These are phyloP conservation scores for Stenichneumon culpator DNA, from an alignment of 2,888 invertebrate genomes.

Conservation along the genomic window DNA sequence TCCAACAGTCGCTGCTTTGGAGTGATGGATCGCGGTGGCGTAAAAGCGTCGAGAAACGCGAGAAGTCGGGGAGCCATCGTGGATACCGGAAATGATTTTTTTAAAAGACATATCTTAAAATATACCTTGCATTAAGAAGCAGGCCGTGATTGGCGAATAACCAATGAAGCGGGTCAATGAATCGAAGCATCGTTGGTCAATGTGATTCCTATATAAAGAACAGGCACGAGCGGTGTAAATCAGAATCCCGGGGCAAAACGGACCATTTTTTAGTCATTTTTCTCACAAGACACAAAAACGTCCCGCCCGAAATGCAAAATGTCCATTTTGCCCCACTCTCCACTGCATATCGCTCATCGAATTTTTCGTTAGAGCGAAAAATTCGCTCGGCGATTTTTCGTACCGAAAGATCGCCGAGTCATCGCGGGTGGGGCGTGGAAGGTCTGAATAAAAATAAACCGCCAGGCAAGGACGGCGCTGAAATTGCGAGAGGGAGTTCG, in stretches of 20 bases:
- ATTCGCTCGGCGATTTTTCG: too few relatives aligned
- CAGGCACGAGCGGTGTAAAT: too few relatives aligned
- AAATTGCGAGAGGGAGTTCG: background rate
- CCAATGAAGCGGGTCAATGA: background rate
- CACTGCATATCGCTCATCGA: background rate
- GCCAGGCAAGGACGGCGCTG: background rate
- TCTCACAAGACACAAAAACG: too few relatives aligned
- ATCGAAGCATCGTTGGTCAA: background rate
- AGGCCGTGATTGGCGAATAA: background rate
- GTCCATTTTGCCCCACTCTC: background rate
- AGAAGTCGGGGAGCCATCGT: background rate
- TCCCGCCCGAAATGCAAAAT: background rate
- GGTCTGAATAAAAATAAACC: background rate
- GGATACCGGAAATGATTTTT: constrained; percentile 5
- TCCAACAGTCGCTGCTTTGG: background rate
- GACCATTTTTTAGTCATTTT: too few relatives aligned
- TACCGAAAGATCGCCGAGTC: background rate
- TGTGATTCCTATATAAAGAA: background rate
- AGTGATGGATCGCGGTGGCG: background rate
- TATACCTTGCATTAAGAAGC: background rate
- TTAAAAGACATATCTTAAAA: background rate
- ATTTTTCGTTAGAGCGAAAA: background rate
- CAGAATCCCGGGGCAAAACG: too few relatives aligned
- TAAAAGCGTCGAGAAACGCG: background rate
- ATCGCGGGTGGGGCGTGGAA: background rate